Conservation (phyloP, 1,140 invertebrate species). For the Callitettix versicolor region DNA sequence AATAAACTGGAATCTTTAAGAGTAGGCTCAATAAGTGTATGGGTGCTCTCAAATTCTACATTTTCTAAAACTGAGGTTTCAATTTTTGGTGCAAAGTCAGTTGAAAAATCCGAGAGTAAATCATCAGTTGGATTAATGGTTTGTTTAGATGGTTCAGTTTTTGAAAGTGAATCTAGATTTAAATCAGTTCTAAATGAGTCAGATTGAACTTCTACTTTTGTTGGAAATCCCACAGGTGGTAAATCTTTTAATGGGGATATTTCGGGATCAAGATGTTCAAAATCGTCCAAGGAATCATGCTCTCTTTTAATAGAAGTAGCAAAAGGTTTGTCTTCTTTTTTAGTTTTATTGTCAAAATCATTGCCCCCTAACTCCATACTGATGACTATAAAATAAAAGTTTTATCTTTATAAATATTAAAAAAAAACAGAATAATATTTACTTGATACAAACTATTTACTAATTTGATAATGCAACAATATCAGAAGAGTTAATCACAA, state of each 20-base stretch:
- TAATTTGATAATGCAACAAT: too few relatives aligned
- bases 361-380: neutral
- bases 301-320: conserved; percentile 39
- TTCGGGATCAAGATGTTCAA: conserved; percentile 50
- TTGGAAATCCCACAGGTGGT: neutral
- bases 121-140: neutral
- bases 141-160: neutral
- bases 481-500: too few relatives aligned
- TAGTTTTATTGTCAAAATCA: neutral
- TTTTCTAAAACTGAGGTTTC: too few relatives aligned
- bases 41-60: too few relatives aligned
- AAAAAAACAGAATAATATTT: too few relatives aligned
- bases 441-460: too few relatives aligned
- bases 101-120: neutral
- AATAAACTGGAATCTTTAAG: too few relatives aligned
- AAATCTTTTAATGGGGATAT: conserved; percentile 26
- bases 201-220: too few relatives aligned
- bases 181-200: too few relatives aligned
- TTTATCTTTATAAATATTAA: too few relatives aligned
- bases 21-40: too few relatives aligned
- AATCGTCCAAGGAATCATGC: conserved; percentile 56
- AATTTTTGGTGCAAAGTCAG: neutral
- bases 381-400: neutral
- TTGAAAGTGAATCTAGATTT: neutral
- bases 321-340: neutral